phyloP scores from a whole-genome alignment of 2,797 vertebrate genomes.

The Euthynnus affinis region DNA sequence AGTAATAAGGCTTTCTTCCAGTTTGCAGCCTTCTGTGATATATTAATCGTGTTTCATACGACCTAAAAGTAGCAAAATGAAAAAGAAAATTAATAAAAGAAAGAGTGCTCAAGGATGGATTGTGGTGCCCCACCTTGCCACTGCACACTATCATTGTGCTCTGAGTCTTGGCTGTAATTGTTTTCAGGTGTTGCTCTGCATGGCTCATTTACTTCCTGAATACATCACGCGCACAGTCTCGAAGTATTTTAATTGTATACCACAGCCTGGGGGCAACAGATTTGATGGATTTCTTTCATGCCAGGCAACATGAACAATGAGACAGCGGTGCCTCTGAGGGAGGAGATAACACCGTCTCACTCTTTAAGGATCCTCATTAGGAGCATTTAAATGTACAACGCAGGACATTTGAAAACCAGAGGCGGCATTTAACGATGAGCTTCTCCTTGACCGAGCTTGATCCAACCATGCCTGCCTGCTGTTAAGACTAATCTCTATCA shows the following conservation, averaged over 20 bases:
- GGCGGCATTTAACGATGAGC: conserved; percentile 60
- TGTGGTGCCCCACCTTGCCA: conserved; percentile 14
- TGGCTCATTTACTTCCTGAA: conserved; percentile 82
- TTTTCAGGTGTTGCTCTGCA: conserved; percentile 83
- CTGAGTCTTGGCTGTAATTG: conserved; percentile 77
- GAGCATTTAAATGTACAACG: conserved; percentile 58
- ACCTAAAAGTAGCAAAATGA: conserved; percentile 42
- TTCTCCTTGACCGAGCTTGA: conserved; percentile 63
- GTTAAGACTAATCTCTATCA: conserved; percentile 65
- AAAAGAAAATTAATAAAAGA: conserved; percentile 46
- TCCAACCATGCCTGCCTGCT: conserved; percentile 41
- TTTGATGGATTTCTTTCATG: conserved; percentile 61
- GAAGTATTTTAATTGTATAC: conserved; percentile 67
- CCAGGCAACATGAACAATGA: conserved; percentile 45
- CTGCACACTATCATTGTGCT: conserved; percentile 51
- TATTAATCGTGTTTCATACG: conserved; percentile 57
- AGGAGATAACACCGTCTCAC: conserved; percentile 52
- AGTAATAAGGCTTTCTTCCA: conserved; percentile 27
- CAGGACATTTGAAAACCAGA: conserved; percentile 56
- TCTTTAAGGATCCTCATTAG: conserved; percentile 66
- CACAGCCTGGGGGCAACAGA: conserved; percentile 37
- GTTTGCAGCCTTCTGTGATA: conserved; percentile 29
- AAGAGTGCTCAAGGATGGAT: conserved; percentile 30
- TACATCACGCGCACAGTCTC: conserved; percentile 67
- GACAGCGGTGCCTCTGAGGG: conserved; percentile 48